phyloP scores from a whole-genome alignment of 2,888 invertebrate genomes.

The Baccha elongata region DNA sequence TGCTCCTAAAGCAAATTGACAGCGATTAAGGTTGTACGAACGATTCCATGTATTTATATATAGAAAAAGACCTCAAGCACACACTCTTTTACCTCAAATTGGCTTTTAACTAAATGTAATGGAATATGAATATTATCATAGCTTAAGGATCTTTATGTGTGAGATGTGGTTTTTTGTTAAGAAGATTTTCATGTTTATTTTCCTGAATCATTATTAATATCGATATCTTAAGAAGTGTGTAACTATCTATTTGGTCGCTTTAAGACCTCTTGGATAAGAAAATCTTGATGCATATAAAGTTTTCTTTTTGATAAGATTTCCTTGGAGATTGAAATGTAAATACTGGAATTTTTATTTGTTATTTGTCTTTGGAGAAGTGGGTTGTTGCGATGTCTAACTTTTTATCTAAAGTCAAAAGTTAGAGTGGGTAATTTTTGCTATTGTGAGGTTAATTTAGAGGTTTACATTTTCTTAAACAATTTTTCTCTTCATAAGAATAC shows the following conservation, averaged over 20 bases:
- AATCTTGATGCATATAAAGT: too few relatives aligned
- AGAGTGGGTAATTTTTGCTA: too few relatives aligned
- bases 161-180: background rate
- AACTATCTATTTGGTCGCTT: background rate
- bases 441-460: too few relatives aligned
- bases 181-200: conserved; percentile 1
- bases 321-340: too few relatives aligned
- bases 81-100: conserved; percentile 6
- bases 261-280: background rate
- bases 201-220: conserved; percentile 12
- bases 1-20: conserved; percentile 45
- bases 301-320: too few relatives aligned
- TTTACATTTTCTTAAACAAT: too few relatives aligned
- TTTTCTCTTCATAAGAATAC: too few relatives aligned
- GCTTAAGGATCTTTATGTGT: conserved; percentile 17
- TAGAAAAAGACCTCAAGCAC: background rate
- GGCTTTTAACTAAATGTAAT: conserved; percentile 33
- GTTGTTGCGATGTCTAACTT: too few relatives aligned
- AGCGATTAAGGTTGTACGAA: conserved; percentile 24
- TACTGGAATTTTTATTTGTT: too few relatives aligned
- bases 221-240: conserved; percentile 6
- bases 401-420: too few relatives aligned
- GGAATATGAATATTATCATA: conserved; percentile 40
- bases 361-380: too few relatives aligned
- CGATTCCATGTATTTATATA: conserved; percentile 1